phyloP scores from a whole-genome alignment of 2,113 vertebrate species.

The Chiloscyllium plagiosum region DNA sequence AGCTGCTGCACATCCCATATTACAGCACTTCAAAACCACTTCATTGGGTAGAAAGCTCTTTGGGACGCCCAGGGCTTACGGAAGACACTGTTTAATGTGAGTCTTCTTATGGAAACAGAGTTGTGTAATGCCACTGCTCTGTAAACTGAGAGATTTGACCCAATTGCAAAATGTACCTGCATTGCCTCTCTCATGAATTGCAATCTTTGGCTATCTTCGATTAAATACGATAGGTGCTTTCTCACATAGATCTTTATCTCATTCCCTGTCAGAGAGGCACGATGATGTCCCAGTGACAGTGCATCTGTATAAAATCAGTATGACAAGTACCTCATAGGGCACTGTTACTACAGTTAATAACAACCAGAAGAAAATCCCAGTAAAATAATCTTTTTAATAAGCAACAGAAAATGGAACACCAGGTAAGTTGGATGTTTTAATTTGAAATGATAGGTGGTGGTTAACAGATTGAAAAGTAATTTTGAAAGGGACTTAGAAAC shows the following conservation, averaged over 20 bases:
- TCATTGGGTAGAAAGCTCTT: too few species aligned
- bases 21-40: too few species aligned
- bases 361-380: neutral
- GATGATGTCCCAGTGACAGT: neutral
- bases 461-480: neutral
- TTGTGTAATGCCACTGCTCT: neutral
- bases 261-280: neutral
- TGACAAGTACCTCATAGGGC: neutral
- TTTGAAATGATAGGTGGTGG: neutral
- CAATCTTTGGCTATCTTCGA: neutral
- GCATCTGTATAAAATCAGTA: neutral
- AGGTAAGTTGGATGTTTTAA: neutral
- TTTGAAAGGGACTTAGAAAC: neutral
- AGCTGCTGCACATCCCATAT: too few species aligned
- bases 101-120: neutral
- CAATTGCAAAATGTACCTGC: neutral
- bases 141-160: neutral
- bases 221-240: neutral
- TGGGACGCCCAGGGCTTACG: too few species aligned
- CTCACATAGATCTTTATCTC: neutral
- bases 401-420: neutral
- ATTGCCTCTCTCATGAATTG: neutral
- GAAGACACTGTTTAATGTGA: too few species aligned
- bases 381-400: neutral
- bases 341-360: neutral